Evolutionary conservation across 23 tunicate species (phyloP), one percentile per base, ranked within the genome.

Genomic region (Clavelina lepadiformis): DNA sequence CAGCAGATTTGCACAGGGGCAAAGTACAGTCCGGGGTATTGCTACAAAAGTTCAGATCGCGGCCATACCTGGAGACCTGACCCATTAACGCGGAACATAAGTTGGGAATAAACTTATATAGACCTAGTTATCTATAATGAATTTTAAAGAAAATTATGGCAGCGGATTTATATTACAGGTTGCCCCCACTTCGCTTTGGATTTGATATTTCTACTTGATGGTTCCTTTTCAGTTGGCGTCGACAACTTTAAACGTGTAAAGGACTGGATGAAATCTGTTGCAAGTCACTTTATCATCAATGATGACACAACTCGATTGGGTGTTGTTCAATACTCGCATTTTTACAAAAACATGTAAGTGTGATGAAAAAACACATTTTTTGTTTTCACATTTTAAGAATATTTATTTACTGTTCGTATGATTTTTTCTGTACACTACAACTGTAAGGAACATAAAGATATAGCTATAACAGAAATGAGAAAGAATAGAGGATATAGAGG

Each of bases 241-340:
- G 33, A 46, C 2, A 68, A 83, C 31, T 83, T 83, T 52, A 77
- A 21, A 1, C 20, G 51, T 27, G 77, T 83, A 15, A 83, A 83
- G 68, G 46, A 61, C 35, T 83, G 92, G 92, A 59, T 67, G 34
- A 83, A 33, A n/a, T 11, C 36, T 19, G 71, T 83, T 25, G 68
- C 92, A 29, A 21, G 53, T 18, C 35, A 28, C 24, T 83, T 83
- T 51, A 62, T 68, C 34, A 36, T 68, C 31, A 56, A 31, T 11
- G 57, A 59, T 20, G 56, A 35, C 20, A 44, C 70, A 3, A 64
- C 71, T 11, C 67, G 61, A 5, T 38, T 83, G 0, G 92, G 92
- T 18, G 92, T 83, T 7, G 73, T 83, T 19, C 92, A 83, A 38
- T 83, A 83, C 53, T 83, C 92, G 20, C 75, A 75, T 32, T 75